Evolutionary conservation across 2,888 invertebrate species (phyloP).

Genomic region (Drosophila tanythrix): DNA sequence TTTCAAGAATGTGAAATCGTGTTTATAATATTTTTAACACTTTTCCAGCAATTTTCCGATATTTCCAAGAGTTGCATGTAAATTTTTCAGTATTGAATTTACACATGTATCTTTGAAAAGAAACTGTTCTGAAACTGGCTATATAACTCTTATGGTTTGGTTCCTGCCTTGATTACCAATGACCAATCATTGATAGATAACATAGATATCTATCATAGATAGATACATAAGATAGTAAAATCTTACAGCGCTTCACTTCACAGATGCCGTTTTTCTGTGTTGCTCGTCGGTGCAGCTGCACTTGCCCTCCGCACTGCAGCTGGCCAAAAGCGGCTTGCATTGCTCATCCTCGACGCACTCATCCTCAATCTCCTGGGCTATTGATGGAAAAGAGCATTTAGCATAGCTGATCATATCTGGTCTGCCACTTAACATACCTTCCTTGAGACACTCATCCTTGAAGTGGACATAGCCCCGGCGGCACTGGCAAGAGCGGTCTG

Average conservation of each 20-base stretch:
- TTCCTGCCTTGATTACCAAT: not conserved
- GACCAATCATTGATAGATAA: not conserved
- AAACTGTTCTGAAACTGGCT: not conserved
- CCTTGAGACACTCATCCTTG: constrained; percentile 82
- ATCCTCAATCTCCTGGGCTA: constrained; percentile 81
- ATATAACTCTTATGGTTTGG: not conserved
- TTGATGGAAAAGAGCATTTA: not conserved
- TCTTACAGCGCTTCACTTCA: constrained; percentile 78
- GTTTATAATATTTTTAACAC: not conserved
- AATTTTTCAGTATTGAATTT: not conserved
- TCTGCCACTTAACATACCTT: constrained; percentile 64
- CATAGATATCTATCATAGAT: not conserved
- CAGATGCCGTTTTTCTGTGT: constrained; percentile 81
- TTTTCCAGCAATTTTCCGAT: not conserved
- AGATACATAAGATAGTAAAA: not conserved
- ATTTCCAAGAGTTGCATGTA: not conserved
- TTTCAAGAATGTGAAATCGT: not conserved
- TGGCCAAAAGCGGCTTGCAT: constrained; percentile 83
- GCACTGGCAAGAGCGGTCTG: constrained; percentile 80
- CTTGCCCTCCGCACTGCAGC: constrained; percentile 77
- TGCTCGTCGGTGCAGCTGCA: constrained; percentile 81
- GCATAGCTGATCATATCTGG: not conserved
- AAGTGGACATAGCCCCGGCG: constrained; percentile 83
- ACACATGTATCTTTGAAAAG: not conserved
- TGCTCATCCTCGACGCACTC: constrained; percentile 83